Evolutionary conservation across 2,797 vertebrate species (phyloP).

Genomic region (Petrocephalus sullivani): DNA sequence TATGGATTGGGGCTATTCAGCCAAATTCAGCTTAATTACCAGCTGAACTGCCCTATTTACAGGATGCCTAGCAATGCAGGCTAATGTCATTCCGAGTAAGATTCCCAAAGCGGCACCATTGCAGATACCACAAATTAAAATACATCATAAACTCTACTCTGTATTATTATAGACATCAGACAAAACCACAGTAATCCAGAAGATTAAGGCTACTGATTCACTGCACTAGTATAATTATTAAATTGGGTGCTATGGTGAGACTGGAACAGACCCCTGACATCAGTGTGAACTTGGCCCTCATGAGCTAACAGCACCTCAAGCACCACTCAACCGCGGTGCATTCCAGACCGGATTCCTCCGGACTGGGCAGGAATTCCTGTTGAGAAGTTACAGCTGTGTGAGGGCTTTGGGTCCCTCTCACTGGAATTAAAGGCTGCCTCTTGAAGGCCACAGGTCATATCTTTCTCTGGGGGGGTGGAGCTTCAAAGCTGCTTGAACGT

Average conservation of each 20-base stretch:
- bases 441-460: not conserved
- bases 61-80: not conserved
- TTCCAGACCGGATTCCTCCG: slow-evolving; percentile 8
- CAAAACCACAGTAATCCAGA: not conserved
- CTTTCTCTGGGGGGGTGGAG: not conserved
- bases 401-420: not conserved
- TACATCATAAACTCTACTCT: not conserved
- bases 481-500: not conserved
- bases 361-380: not conserved
- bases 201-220: not conserved
- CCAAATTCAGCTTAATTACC: not conserved
- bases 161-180: not conserved
- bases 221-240: not conserved
- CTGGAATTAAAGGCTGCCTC: not conserved
- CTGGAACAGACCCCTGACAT: not conserved
- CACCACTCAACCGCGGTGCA: not conserved
- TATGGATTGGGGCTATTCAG: not conserved
- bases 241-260: not conserved
- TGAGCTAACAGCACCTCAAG: not conserved
- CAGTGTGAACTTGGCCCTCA: not conserved
- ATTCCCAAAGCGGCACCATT: not conserved
- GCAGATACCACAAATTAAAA: not conserved
- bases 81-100: not conserved
- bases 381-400: not conserved
- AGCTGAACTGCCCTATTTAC: not conserved